phyloP scores from a whole-genome alignment of 2,797 vertebrate species.

The Sebastes hopkinsi region DNA sequence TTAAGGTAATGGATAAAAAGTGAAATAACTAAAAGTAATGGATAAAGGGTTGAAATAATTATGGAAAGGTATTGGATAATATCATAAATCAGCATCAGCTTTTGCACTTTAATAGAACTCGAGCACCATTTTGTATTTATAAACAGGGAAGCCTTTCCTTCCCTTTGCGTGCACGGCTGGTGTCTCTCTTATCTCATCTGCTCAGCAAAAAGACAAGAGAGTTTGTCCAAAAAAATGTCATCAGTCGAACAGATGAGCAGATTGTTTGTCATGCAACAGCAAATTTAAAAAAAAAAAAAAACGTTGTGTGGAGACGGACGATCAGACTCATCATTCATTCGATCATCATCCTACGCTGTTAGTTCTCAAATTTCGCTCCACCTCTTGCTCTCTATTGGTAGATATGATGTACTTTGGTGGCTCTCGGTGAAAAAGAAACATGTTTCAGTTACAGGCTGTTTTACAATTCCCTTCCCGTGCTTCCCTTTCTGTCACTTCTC shows the following conservation, averaged over 20 bases:
- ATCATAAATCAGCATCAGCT: not conserved
- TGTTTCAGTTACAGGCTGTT: constrained; percentile 83
- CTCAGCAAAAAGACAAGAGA: constrained; percentile 9
- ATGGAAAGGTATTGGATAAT: not conserved
- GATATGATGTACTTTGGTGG: constrained; percentile 37
- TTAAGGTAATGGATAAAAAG: not conserved
- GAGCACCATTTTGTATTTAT: not conserved
- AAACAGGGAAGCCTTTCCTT: not conserved
- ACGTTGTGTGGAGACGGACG: not conserved
- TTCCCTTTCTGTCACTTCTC: constrained; percentile 99
- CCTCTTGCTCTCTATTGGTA: not conserved
- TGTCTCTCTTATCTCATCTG: constrained; percentile 34
- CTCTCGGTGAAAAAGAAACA: constrained; percentile 40
- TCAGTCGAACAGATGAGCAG: constrained; percentile 6
- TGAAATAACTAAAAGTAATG: not conserved
- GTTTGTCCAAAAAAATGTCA: constrained; percentile 3
- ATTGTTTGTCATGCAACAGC: not conserved
- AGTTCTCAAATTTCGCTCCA: not conserved
- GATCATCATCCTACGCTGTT: not conserved
- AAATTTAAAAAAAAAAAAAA: not conserved
- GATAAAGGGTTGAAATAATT: not conserved
- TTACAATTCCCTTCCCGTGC: constrained; percentile 90
- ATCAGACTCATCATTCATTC: not conserved
- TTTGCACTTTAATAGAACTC: not conserved
- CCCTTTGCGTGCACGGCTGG: constrained; percentile 4